Evolutionary conservation across 2,888 invertebrate species (phyloP).

Genomic region (Harpalus rufipes): DNA sequence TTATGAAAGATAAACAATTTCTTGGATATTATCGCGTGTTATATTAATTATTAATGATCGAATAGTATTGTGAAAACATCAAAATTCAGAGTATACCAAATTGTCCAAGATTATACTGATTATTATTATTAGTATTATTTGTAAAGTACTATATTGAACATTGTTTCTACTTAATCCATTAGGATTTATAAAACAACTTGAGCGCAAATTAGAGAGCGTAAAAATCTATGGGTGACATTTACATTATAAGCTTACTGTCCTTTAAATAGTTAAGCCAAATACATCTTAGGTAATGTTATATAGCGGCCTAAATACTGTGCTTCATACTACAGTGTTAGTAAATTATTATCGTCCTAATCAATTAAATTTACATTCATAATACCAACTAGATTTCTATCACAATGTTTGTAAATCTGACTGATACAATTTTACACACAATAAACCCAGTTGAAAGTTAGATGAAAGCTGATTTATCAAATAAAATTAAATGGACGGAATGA

Average conservation of each 20-base stretch:
- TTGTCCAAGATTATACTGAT: slow-evolving; percentile 55
- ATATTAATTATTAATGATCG: slow-evolving; percentile 47
- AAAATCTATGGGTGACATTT: slow-evolving; percentile 42
- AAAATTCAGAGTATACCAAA: slow-evolving; percentile 60
- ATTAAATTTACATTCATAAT: slow-evolving; percentile 62
- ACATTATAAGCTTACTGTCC: slow-evolving; percentile 51
- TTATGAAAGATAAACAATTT: slow-evolving; percentile 44
- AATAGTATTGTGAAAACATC: slow-evolving; percentile 64
- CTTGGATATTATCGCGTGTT: slow-evolving; percentile 39
- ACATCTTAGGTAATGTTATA: slow-evolving; percentile 40
- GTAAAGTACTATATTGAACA: slow-evolving; percentile 59
- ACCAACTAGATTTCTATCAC: slow-evolving; percentile 66
- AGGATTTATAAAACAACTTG: slow-evolving; percentile 57
- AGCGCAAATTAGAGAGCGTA: slow-evolving; percentile 63
- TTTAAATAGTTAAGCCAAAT: slow-evolving; percentile 61
- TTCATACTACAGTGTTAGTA: slow-evolving; percentile 54
- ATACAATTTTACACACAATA: slow-evolving; percentile 48
- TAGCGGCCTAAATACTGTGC: slow-evolving; percentile 50
- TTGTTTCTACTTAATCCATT: slow-evolving; percentile 35
- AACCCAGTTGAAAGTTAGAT: background rate
- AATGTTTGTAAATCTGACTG: slow-evolving; percentile 61
- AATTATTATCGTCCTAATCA: slow-evolving; percentile 41
- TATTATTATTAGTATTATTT: slow-evolving; percentile 52
- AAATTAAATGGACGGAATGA: slow-evolving; percentile 50
- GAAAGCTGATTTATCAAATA: slow-evolving; percentile 19